Conservation (phyloP, 2,888 invertebrate species). For the Hydroisotoma schaefferi region DNA sequence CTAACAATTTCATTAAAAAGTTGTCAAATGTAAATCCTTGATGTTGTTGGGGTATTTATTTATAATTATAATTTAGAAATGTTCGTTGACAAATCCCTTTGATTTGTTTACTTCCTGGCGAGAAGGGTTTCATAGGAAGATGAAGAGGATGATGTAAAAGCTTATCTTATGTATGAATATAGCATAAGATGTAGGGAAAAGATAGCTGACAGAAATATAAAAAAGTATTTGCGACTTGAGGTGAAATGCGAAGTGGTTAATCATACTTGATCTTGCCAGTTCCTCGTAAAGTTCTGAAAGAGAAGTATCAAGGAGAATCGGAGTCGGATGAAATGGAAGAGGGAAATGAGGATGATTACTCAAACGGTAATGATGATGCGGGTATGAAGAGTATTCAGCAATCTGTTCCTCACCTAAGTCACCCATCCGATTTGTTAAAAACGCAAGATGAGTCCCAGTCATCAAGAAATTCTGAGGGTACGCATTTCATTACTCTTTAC, state of each 20-base stretch:
- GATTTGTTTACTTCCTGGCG: no score
- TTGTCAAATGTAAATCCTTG: not conserved
- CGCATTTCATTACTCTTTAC: no score
- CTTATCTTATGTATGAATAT: no score
- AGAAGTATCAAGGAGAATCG: conserved; percentile 72
- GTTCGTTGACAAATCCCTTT: no score
- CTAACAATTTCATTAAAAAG: conserved; percentile 1
- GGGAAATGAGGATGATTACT: conserved; percentile 58
- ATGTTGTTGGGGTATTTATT: not conserved
- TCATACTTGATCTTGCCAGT: conserved; percentile 57
- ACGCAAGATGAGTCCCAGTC: conserved; percentile 5
- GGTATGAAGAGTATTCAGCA: conserved; percentile 52
- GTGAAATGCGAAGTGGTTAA: not conserved
- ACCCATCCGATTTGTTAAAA: conserved; percentile 40
- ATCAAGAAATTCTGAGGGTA: no score
- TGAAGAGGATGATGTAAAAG: no score
- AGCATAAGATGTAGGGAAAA: no score
- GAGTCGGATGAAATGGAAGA: conserved; percentile 70
- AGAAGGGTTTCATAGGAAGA: no score
- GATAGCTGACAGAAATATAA: no score
- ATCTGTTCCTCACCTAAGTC: conserved; percentile 49
- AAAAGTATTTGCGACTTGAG: not conserved
- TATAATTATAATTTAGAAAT: not conserved
- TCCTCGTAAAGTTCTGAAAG: conserved; percentile 76
- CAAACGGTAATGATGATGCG: conserved; percentile 54